Percentiles rank a stretch among this genome's conserved stretches.
phyloP scores from a whole-genome alignment of 2,797 vertebrate species.

The Lepilemur ruficaudatus region DNA sequence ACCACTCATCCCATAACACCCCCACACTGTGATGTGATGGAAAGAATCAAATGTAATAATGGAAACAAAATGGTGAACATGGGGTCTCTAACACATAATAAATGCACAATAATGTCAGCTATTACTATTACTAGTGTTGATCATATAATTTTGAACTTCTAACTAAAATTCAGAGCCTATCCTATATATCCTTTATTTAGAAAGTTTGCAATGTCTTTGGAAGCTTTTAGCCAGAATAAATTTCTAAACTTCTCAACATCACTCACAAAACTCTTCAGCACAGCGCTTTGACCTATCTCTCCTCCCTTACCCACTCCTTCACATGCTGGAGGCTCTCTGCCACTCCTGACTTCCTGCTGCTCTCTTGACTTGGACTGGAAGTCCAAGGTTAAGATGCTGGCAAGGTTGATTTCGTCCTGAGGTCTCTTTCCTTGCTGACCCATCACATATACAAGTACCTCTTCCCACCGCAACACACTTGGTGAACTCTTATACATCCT shows the following conservation, averaged over 20 bases:
- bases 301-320: background rate
- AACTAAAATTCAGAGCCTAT: background rate
- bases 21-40: background rate
- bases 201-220: background rate
- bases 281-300: background rate
- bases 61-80: background rate
- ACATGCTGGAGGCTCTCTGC: background rate
- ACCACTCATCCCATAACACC: background rate
- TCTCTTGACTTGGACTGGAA: background rate
- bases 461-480: background rate
- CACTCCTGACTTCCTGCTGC: background rate
- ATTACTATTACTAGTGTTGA: background rate
- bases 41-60: background rate
- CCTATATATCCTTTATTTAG: background rate
- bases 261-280: background rate
- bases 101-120: background rate
- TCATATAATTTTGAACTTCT: background rate
- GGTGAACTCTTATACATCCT: background rate
- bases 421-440: too few species aligned
- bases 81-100: background rate
- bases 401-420: too few species aligned
- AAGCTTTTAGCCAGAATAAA: constrained; percentile 6
- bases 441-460: background rate
- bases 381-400: too few species aligned
- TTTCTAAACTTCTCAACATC: background rate